These are phyloP conservation scores for Caranx ignobilis DNA, from an alignment of 2,113 vertebrate species.

Conservation along the genomic window DNA sequence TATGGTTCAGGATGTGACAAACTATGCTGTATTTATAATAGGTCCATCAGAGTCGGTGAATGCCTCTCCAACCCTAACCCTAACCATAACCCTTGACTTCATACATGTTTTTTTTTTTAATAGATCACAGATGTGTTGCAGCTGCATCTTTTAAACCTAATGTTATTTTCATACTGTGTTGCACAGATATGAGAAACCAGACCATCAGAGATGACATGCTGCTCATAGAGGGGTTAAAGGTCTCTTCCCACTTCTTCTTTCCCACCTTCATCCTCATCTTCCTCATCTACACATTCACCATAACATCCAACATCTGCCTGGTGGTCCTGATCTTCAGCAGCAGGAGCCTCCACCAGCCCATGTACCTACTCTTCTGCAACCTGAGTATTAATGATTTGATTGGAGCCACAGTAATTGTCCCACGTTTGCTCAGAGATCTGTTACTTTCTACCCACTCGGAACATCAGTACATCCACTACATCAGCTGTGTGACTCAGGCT, in stretches of 20 bases:
- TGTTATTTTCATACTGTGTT: too few species aligned
- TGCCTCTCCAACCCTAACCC: too few species aligned
- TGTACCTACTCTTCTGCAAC: constrained; percentile 79
- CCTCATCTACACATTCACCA: constrained; percentile 67
- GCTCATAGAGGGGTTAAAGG: constrained; percentile 62
- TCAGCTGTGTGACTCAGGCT: constrained; percentile 65
- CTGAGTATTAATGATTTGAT: constrained; percentile 71
- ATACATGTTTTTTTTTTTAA: too few species aligned
- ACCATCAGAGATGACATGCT: constrained; percentile 28
- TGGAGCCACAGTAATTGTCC: constrained; percentile 59
- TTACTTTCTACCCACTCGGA: neutral
- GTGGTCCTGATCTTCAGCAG: constrained; percentile 50
- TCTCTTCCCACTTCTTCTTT: constrained; percentile 26
- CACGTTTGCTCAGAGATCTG: constrained; percentile 63
- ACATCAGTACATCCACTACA: constrained; percentile 51
- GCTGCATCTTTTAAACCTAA: too few species aligned
- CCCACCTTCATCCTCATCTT: constrained; percentile 59
- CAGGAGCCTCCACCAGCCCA: constrained; percentile 72
- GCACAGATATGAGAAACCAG: constrained; percentile 61
- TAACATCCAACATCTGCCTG: constrained; percentile 64
- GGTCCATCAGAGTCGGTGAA: too few species aligned
- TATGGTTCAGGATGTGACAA: too few species aligned
- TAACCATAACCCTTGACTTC: too few species aligned
- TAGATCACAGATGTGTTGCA: too few species aligned
- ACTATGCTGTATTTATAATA: too few species aligned